Evolutionary conservation across 2,113 vertebrate genomes (phyloP), one percentile per base, ranked within the genome.

Genomic region (Kryptolebias marmoratus): DNA sequence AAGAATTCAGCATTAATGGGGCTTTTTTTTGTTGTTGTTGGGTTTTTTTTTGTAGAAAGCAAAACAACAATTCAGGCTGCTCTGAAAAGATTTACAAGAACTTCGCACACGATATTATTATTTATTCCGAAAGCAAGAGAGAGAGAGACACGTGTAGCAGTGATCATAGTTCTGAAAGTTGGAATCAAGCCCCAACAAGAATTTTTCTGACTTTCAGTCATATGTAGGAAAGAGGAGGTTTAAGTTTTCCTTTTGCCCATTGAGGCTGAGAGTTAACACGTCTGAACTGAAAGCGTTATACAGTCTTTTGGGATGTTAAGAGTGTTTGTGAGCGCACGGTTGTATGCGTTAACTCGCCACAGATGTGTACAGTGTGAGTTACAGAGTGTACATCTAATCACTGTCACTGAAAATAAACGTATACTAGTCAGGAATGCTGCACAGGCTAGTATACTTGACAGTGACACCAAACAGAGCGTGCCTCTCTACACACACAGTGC

Each of bases 81-180:
- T 68, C 62, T 6, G 27, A 64, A 78, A 87, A 59, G 31, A 82
- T 45, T 68, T 53, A 73, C n/a, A 75, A 68, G 49, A 77, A 68
- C 59, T 82, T 62, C 72, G 67, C 72, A 85, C 81, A 88, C 62
- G 75, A 84, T 45, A 66, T 77, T 66, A 48, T 83, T 82, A 77
- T 88, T 88, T 87, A 89, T 87, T 90, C 55, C 75, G 84, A 90
- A 87, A 88, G 81, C 3, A 81, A 72, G 70, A 64, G 39, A 42
- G 39, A 42, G 73, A 69, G 70, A 80, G 59, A 82, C 68, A 75
- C 68, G 54, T 27, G 67, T 75, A 82, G 76, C 86, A 69, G 70
- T 63, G 61, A 69, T 74, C 75, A 68, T 58, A 77, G 67, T 73
- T 73, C 84, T 71, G 75, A 57, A 22, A 48, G 64, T 66, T 57